Conservation (phyloP, 1,140 invertebrate species). For the Melanaphis sacchari region DNA sequence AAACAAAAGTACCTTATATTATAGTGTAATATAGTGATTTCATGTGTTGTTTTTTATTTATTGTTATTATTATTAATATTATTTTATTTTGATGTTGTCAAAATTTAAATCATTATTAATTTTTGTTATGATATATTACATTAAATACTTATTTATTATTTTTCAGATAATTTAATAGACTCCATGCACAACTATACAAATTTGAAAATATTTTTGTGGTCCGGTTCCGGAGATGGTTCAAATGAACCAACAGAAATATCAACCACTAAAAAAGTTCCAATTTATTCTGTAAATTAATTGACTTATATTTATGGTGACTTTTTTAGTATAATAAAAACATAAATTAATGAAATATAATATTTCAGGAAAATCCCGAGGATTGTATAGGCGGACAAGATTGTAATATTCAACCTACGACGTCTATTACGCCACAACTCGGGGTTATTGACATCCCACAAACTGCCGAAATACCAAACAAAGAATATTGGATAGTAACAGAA, state of each 20-base stretch:
- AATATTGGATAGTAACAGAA: constrained; percentile 83
- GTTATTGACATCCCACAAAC: constrained; percentile 60
- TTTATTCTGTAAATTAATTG: constrained; percentile 38
- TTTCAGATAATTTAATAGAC: constrained; percentile 59
- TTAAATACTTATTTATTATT: background rate
- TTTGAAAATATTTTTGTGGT: constrained; percentile 86
- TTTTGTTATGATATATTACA: background rate
- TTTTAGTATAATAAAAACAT: background rate
- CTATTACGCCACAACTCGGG: constrained; percentile 65
- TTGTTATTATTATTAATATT: background rate
- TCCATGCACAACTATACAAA: constrained; percentile 64
- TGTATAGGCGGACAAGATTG: constrained; percentile 60
- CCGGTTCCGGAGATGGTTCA: constrained; percentile 78
- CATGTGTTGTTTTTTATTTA: background rate
- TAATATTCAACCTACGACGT: constrained; percentile 60
- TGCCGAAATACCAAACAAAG: constrained; percentile 63
- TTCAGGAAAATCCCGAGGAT: constrained; percentile 50
- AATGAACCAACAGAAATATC: constrained; percentile 59
- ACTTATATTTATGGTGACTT: background rate
- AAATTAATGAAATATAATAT: background rate
- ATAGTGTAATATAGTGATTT: background rate
- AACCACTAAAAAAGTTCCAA: background rate
- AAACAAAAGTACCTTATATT: background rate
- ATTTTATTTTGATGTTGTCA: background rate
- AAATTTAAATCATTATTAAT: background rate